Conservation (phyloP, 2,113 vertebrate species). For the Mobula hypostoma region DNA sequence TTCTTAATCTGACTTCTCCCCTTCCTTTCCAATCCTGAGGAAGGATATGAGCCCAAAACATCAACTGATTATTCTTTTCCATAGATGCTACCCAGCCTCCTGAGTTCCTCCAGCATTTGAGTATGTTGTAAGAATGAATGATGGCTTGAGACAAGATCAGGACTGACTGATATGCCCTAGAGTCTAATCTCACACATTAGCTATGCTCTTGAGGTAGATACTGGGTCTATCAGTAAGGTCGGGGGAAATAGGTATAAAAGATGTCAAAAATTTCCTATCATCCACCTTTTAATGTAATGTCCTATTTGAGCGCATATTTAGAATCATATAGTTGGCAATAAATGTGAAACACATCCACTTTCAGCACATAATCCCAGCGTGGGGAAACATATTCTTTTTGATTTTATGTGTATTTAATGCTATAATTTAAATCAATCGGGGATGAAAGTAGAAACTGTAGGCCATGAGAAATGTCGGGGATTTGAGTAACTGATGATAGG, state of each 20-base stretch:
- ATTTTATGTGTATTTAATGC: background rate
- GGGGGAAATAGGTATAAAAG: background rate
- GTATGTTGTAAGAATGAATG: background rate
- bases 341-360: background rate
- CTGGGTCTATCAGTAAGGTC: background rate
- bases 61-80: no score
- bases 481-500: background rate
- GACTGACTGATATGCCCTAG: background rate
- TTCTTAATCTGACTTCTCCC: no score
- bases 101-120: no score
- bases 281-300: background rate
- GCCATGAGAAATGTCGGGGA: background rate
- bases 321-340: background rate
- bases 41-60: no score
- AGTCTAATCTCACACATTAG: background rate
- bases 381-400: background rate
- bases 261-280: background rate
- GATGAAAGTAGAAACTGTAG: constrained; percentile 1
- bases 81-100: no score
- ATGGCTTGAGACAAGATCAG: background rate
- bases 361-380: background rate
- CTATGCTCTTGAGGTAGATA: background rate
- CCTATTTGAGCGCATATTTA: background rate
- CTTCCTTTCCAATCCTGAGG: no score
- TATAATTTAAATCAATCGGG: constrained; percentile 14